These are phyloP conservation scores for Eustalomyia histrio DNA, from an alignment of 2,888 invertebrate genomes.

Conservation along the genomic window DNA sequence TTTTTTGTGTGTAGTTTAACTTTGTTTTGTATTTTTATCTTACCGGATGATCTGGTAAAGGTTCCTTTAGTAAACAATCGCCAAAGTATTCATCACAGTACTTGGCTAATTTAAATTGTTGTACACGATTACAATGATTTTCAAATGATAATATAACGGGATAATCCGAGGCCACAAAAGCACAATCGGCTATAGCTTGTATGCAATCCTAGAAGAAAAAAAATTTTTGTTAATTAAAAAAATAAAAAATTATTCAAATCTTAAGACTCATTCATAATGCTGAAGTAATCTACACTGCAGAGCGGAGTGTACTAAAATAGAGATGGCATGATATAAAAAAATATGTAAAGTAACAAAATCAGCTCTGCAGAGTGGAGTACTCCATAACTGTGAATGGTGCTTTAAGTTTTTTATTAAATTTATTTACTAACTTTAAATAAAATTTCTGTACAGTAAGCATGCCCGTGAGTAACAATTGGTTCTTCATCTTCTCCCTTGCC, in stretches of 20 bases:
- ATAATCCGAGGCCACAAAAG: slow-evolving; percentile 98
- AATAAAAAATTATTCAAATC: too few relatives aligned
- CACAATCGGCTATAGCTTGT: slow-evolving; percentile 97
- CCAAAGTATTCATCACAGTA: slow-evolving; percentile 99
- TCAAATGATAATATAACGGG: slow-evolving; percentile 99
- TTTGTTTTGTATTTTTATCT: slow-evolving; percentile 71
- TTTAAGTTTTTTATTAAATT: too few relatives aligned
- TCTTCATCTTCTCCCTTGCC: slow-evolving; percentile 98
- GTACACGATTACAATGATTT: slow-evolving; percentile 98
- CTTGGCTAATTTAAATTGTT: slow-evolving; percentile 98
- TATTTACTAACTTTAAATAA: slow-evolving; percentile 87
- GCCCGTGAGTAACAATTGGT: slow-evolving; percentile 99
- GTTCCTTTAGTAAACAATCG: slow-evolving; percentile 93
- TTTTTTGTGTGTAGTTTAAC: too few relatives aligned
- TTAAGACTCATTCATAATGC: too few relatives aligned
- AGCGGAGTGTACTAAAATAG: too few relatives aligned
- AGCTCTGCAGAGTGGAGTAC: too few relatives aligned
- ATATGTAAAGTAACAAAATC: too few relatives aligned
- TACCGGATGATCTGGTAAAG: slow-evolving; percentile 92
- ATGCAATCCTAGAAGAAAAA: slow-evolving; percentile 86
- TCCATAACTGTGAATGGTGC: too few relatives aligned
- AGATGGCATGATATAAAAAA: too few relatives aligned
- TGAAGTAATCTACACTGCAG: too few relatives aligned
- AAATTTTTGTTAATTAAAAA: too few relatives aligned
- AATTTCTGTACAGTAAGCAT: slow-evolving; percentile 99